Base-by-base conservation (phyloP, 2,113 vertebrate genomes). In the Onychostoma macrolepis region DNA sequence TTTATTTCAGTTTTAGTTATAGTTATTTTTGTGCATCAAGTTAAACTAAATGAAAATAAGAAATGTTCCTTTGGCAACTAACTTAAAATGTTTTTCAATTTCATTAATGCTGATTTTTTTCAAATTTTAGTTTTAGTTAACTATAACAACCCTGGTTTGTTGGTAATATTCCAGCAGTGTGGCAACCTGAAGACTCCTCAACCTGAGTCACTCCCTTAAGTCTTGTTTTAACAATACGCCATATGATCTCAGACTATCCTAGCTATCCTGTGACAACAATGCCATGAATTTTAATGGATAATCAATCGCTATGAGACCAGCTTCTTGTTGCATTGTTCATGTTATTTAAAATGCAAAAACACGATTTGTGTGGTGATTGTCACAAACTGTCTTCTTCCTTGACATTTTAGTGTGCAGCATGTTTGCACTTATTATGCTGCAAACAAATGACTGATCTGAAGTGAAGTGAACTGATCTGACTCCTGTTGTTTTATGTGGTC, bases 401-500 rank as follows among this genome's bases (percentile, higher is more conserved):
- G 77, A 58, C 17, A n/a, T 80, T 56, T n/a, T 56, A 17, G 8
- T 58, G 17, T 58, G 19, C n/a, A 45, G 6, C 9, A 65, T 65
- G 58, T 19, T 80, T 61, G 5, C 12, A 80, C 61, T 65, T 65
- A n/a, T n/a, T n/a, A n/a, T n/a, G n/a, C n/a, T n/a, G n/a, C n/a
- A n/a, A n/a, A n/a, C n/a, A n/a, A n/a, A n/a, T n/a, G n/a, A n/a
- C n/a, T n/a, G n/a, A n/a, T n/a, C n/a, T n/a, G n/a, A n/a, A n/a
- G 6, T 63, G 28, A 67, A 21, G 33, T 80, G 33, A 26, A n/a
- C 19, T 3, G 12, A 61, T 38, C 30, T 61, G 53, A 80, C 33
- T 61, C 58, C 58, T 81, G 56, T 45, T 56, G 58, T 28, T 67
- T 82, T 45, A 67, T 82, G 26, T 43, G 61, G 80, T 82, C 80